A percentile compares a stretch with the other conserved stretches of the same genome.
Evolutionary conservation across 2,113 vertebrate species (phyloP).

Genomic region (Lontra canadensis): DNA sequence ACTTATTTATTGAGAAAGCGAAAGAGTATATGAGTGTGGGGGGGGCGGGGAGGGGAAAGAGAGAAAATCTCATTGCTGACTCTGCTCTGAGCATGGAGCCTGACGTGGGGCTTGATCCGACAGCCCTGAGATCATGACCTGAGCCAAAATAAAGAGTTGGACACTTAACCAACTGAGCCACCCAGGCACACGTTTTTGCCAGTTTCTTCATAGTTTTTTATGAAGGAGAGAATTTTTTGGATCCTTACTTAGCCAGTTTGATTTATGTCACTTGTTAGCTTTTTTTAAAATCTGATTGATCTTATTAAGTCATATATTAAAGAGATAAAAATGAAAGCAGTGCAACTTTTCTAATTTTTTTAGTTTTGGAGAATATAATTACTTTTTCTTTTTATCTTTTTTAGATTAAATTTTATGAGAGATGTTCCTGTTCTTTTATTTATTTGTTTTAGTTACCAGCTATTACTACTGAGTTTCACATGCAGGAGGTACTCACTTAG

Average conservation of each 20-base stretch:
- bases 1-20: neutral
- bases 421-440: neutral
- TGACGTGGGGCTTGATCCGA: neutral
- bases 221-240: neutral
- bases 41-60: neutral
- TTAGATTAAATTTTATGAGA: neutral
- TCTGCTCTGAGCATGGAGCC: neutral
- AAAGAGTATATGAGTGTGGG: neutral
- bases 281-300: neutral
- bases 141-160: neutral
- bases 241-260: neutral
- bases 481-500: neutral
- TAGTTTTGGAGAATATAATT: conserved; percentile 1
- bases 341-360: neutral
- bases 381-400: neutral
- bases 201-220: neutral
- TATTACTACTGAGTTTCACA: neutral
- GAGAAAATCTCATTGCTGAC: neutral
- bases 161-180: neutral
- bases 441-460: neutral
- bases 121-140: neutral
- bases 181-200: neutral
- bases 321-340: neutral
- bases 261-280: neutral
- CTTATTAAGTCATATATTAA: neutral